These are phyloP conservation scores for Trachelus tabidus DNA, from an alignment of 2,888 invertebrate genomes.

Conservation along the genomic window DNA sequence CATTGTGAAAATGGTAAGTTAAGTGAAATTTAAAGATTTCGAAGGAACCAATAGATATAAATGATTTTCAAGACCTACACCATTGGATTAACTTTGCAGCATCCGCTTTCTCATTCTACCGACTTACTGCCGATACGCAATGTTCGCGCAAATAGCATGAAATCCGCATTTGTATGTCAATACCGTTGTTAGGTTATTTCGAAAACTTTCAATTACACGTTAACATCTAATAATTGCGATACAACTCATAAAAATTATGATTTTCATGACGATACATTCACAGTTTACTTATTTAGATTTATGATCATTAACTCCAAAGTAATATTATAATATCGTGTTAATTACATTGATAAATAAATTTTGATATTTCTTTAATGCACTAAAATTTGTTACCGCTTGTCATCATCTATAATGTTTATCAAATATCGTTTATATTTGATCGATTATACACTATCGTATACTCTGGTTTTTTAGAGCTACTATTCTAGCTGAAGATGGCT, in stretches of 20 bases:
- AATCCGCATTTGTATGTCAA: not conserved
- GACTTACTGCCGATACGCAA: not conserved
- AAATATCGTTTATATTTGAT: not conserved
- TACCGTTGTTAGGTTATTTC: not conserved
- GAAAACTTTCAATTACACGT: not conserved
- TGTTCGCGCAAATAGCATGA: not conserved
- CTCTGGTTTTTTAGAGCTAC: no score
- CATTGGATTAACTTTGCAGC: constrained; percentile 36
- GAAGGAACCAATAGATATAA: not conserved
- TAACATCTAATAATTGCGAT: not conserved
- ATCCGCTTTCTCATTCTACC: constrained; percentile 44
- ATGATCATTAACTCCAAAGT: not conserved
- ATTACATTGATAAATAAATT: not conserved
- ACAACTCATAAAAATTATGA: not conserved
- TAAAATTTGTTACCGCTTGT: not conserved
- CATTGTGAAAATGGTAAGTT: not conserved
- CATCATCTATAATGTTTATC: not conserved
- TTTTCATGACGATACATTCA: not conserved
- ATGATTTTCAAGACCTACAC: constrained; percentile 29
- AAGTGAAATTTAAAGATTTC: not conserved
- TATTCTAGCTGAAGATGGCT: no score
- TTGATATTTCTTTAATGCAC: not conserved
- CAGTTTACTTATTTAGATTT: not conserved
- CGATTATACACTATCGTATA: not conserved
- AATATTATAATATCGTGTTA: not conserved